Percentiles rank a stretch among this genome's conserved stretches.
These are phyloP conservation scores for Mareca strepera DNA, from an alignment of 2,797 vertebrate genomes.

Conservation along the genomic window DNA sequence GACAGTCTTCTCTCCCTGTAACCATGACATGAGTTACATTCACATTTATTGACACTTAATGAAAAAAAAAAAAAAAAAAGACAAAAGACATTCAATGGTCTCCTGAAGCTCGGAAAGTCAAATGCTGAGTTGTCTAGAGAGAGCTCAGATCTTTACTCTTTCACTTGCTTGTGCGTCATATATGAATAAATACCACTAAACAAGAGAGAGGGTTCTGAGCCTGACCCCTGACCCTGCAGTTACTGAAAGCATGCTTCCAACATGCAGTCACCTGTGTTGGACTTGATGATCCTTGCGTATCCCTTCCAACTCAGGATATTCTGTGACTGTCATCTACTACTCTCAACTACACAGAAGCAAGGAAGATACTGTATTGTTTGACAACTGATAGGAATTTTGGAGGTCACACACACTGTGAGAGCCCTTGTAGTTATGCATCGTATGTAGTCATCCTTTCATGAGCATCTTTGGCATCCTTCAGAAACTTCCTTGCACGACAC, in stretches of 20 bases:
- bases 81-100: neutral
- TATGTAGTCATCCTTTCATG: neutral
- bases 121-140: neutral
- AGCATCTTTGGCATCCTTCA: neutral
- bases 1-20: too few relatives aligned
- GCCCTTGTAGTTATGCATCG: neutral
- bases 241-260: neutral
- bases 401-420: neutral
- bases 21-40: too few relatives aligned
- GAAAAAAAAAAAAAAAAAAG: too few relatives aligned
- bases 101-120: neutral
- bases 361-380: neutral
- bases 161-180: neutral
- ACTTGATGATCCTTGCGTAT: neutral
- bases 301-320: neutral
- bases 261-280: neutral
- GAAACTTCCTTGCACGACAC: neutral
- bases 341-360: neutral
- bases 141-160: neutral
- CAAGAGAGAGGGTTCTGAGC: neutral
- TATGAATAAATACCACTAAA: accelerated
- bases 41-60: too few relatives aligned
- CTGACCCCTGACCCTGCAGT: neutral
- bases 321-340: neutral
- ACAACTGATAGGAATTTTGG: neutral